Evolutionary conservation across 2,113 vertebrate genomes (phyloP), one percentile per base, ranked within the genome.

Genomic region (Vulpes ferrilata): DNA sequence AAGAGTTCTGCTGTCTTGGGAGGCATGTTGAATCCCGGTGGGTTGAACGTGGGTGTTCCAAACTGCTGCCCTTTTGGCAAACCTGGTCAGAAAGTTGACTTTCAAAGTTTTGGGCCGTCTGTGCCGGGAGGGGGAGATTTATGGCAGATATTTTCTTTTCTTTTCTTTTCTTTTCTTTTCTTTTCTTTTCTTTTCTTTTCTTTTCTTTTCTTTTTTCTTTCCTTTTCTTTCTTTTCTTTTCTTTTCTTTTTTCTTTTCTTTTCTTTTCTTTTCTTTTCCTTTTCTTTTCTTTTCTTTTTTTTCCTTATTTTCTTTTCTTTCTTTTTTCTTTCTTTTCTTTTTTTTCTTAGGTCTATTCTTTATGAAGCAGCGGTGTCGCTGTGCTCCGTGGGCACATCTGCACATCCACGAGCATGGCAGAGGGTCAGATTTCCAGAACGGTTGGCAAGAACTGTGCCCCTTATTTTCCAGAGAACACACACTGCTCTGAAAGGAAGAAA

Each of bases 371-470:
- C 16, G 7, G 69, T 95, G 92, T 96, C 82, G 48, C 35, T 82
- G 64, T 88, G 86, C 86, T 92, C 76, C 88, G 5, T 27, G 79
- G 76, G 43, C 74, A 3, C 73, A n/a, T 94, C 88, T 94, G 82
- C 62, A 67, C 32, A 43, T 32, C 83, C 17, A 9, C 0, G 79
- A 86, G 48, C 60, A 73, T 62, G 55, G 82, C 81, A 79, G n/a
- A 80, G 91, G 16, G 22, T 95, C 83, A 60, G 92, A 73, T 96
- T 96, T 98, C 85, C 90, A 93, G 96, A 95, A 86, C 90, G 82
- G 55, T 60, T 98, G 96, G 97, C 95, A 84, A 51, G 59, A 95
- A 3, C 90, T n/a, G 7, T 48, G 7, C 64, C 73, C 93, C 7
- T 2, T 23, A 11, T 57, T 74, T 92, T 51, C 93, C 64, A 35